These are phyloP conservation scores for Ceratitis capitata DNA, from an alignment of 1,140 invertebrate species.

Conservation along the genomic window DNA sequence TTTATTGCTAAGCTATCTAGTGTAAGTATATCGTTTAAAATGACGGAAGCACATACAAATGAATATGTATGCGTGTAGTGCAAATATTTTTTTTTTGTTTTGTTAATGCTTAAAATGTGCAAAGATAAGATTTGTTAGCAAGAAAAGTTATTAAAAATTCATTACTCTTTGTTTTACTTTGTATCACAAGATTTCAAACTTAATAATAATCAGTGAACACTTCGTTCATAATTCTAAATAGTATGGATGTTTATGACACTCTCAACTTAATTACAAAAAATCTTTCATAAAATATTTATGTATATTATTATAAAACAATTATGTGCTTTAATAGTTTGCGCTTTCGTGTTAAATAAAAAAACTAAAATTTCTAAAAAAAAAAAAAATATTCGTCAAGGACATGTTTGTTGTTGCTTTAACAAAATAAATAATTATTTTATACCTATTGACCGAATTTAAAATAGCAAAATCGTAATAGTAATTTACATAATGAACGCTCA, in stretches of 20 bases:
- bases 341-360: neutral
- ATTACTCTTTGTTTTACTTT: neutral
- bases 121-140: neutral
- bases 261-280: neutral
- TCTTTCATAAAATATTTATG: neutral
- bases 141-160: neutral
- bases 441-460: neutral
- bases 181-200: conserved; percentile 7
- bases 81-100: neutral
- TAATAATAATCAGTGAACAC: neutral
- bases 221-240: neutral
- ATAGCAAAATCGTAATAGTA: neutral
- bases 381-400: neutral
- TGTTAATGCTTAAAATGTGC: neutral
- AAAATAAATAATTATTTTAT: neutral
- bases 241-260: neutral
- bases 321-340: neutral
- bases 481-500: neutral
- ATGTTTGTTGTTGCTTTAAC: too few species aligned
- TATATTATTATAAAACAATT: neutral
- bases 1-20: neutral
- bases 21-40: neutral
- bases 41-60: neutral
- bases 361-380: too few species aligned
- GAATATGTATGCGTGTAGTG: neutral